Percentiles rank a stretch among this genome's conserved stretches.
phyloP scores from a whole-genome alignment of 2,113 vertebrate species.

The Gobius niger region DNA sequence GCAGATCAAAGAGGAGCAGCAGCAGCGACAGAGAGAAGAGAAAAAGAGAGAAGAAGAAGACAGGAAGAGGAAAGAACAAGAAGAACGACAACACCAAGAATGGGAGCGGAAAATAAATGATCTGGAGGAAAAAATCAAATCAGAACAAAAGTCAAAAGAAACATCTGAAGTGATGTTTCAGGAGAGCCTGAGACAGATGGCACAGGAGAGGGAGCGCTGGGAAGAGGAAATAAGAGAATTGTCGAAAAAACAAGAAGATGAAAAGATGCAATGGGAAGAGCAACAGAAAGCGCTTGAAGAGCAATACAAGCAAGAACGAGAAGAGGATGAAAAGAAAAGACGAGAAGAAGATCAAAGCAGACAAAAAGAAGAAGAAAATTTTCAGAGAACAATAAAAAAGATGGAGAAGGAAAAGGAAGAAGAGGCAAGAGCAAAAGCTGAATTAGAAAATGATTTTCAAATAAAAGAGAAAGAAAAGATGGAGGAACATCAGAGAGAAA shows the following conservation, averaged over 20 bases:
- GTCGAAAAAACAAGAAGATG: background rate
- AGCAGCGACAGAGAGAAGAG: background rate
- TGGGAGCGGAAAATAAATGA: background rate
- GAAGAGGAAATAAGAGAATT: background rate
- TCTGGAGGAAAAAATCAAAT: background rate
- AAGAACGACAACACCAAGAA: background rate
- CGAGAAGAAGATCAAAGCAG: too few relatives aligned
- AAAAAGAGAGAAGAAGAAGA: background rate
- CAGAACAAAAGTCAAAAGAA: background rate
- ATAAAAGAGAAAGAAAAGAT: background rate
- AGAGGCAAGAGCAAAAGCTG: background rate
- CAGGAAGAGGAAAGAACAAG: background rate
- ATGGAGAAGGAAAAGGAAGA: background rate
- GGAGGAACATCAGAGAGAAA: background rate
- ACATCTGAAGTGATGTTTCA: background rate
- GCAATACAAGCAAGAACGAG: background rate
- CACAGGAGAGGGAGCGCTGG: background rate
- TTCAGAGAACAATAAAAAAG: background rate
- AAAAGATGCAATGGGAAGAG: background rate
- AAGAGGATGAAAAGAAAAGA: background rate
- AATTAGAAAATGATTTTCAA: background rate
- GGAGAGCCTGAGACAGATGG: background rate
- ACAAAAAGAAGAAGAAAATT: too few relatives aligned
- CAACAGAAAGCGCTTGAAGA: background rate
- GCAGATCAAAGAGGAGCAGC: background rate